Conservation (phyloP, 2,888 invertebrate genomes). For the Acleris holmiana region DNA sequence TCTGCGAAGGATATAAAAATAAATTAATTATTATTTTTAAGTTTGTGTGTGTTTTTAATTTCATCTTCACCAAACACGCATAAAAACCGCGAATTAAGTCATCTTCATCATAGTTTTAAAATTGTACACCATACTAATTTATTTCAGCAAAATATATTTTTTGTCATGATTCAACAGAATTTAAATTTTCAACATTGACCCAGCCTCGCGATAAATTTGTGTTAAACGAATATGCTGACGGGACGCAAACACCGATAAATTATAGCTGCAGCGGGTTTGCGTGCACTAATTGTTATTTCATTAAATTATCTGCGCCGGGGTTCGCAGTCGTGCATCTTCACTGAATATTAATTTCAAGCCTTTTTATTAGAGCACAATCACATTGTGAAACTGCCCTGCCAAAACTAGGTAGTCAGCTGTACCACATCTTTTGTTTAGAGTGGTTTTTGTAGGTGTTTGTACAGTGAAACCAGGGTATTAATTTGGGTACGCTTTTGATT, state of each 20-base stretch:
- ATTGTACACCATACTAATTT: neutral
- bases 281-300: conserved; percentile 37
- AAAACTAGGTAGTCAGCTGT: neutral
- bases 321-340: conserved; percentile 21
- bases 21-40: too few relatives aligned
- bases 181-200: conserved; percentile 35
- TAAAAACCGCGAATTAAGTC: neutral
- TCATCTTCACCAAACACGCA: too few relatives aligned
- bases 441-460: too few relatives aligned
- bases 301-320: conserved; percentile 26
- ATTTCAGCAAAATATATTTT: conserved; percentile 23
- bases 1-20: too few relatives aligned
- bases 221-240: conserved; percentile 53
- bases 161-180: conserved; percentile 32
- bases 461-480: too few relatives aligned
- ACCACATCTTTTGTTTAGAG: too few relatives aligned
- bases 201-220: conserved; percentile 43
- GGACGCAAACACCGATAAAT: conserved; percentile 45
- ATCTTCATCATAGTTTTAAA: neutral
- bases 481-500: too few relatives aligned
- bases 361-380: conserved; percentile 4
- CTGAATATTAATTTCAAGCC: conserved; percentile 15
- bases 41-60: too few relatives aligned
- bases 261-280: conserved; percentile 33
- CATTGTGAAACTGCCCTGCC: neutral